phyloP scores from a whole-genome alignment of 1,140 invertebrate genomes.

The Zaprionus tsacasi region DNA sequence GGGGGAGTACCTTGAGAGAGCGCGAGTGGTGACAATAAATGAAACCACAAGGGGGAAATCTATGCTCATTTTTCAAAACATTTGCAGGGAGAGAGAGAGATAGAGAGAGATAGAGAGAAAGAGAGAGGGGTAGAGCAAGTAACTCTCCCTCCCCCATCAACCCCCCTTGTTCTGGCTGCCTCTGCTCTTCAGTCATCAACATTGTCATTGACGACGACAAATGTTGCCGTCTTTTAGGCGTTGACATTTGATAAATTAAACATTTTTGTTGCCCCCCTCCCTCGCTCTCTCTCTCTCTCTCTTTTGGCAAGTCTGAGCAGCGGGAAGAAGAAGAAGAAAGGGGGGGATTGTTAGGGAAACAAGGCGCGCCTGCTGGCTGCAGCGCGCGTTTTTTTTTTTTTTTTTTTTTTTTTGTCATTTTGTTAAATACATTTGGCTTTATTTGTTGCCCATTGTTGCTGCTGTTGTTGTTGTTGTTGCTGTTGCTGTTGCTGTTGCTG shows the following conservation, averaged over 20 bases:
- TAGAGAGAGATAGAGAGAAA: too few relatives aligned
- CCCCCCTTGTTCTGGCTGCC: too few relatives aligned
- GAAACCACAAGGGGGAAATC: conserved; percentile 69
- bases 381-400: conserved; percentile 28
- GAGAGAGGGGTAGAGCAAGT: neutral
- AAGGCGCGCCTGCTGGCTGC: conserved; percentile 6
- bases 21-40: conserved; percentile 59
- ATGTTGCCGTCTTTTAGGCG: conserved; percentile 81
- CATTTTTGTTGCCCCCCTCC: conserved; percentile 63
- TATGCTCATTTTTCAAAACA: conserved; percentile 74
- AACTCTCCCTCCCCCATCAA: too few relatives aligned
- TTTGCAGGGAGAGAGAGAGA: conserved; percentile 25
- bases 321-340: neutral
- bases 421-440: conserved; percentile 79
- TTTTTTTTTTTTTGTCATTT: conserved; percentile 46
- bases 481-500: neutral
- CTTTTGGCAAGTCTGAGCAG: conserved; percentile 21
- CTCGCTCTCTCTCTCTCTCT: too few relatives aligned
- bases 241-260: conserved; percentile 82
- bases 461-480: conserved; percentile 27
- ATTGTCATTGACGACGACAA: conserved; percentile 81
- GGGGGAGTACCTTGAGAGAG: neutral
- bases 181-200: conserved; percentile 58
- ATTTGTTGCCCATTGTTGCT: conserved; percentile 57
- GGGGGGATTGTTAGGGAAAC: neutral